These are phyloP conservation scores for Sphenopsis melanotis DNA, from an alignment of 2,797 vertebrate genomes.

Conservation along the genomic window DNA sequence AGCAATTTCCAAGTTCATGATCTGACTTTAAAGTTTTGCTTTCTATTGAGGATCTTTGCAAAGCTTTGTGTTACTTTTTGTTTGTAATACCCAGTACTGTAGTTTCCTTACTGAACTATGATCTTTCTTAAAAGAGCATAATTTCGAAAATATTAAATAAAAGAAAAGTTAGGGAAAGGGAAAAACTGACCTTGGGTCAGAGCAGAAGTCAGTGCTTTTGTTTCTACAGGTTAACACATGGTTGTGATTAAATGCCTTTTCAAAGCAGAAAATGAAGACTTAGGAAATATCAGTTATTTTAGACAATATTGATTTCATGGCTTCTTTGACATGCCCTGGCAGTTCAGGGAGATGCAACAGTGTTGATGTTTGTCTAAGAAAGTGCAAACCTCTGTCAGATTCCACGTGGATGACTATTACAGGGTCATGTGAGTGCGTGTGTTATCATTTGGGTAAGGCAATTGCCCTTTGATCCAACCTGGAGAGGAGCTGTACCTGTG, in stretches of 20 bases:
- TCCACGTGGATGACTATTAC: neutral
- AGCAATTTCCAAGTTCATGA: neutral
- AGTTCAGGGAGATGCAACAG: neutral
- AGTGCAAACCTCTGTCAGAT: neutral
- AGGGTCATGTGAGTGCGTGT: neutral
- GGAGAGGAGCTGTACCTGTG: neutral
- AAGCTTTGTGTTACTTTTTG: neutral
- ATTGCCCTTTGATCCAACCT: neutral
- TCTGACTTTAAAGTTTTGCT: neutral
- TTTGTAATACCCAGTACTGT: neutral
- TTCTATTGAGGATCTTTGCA: neutral
- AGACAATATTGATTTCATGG: neutral
- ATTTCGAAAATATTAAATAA: neutral
- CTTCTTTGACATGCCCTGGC: neutral
- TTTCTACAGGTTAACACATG: neutral
- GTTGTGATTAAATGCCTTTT: neutral
- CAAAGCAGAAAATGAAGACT: neutral
- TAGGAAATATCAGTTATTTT: neutral
- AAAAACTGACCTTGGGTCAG: neutral
- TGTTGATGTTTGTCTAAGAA: neutral
- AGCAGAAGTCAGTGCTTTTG: neutral
- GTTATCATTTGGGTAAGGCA: neutral
- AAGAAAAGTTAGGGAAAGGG: neutral
- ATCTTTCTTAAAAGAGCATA: neutral
- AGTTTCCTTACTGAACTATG: neutral